Evolutionary conservation across 2,113 vertebrate species (phyloP).

Genomic region (Amphiprion percula): DNA sequence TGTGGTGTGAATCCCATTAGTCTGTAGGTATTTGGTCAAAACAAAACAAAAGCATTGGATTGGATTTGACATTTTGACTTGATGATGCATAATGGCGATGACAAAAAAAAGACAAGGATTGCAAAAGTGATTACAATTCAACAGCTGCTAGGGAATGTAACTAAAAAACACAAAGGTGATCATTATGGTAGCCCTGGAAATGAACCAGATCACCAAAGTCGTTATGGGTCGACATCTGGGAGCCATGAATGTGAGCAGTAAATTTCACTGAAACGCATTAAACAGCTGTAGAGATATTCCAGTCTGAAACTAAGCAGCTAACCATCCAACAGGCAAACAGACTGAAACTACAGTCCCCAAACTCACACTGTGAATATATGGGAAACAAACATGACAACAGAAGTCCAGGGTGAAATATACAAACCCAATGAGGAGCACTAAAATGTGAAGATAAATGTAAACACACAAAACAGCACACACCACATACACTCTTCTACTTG

Average conservation of each 20-base stretch:
- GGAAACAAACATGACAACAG: not conserved
- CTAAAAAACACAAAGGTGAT: not conserved
- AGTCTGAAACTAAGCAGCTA: not conserved
- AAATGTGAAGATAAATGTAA: constrained; percentile 1
- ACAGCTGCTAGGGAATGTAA: not conserved
- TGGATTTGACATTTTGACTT: not conserved
- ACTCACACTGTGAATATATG: not conserved
- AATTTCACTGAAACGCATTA: not conserved
- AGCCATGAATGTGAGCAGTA: not conserved
- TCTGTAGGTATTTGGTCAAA: too few relatives aligned
- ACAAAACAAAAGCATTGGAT: too few relatives aligned
- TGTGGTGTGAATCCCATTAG: not conserved
- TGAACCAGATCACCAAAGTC: not conserved
- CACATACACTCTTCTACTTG: not conserved
- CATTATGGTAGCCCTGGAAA: not conserved
- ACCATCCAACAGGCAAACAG: not conserved
- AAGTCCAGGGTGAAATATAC: too few relatives aligned
- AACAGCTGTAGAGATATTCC: not conserved
- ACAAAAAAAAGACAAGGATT: not conserved
- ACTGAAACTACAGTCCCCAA: not conserved
- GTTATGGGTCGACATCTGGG: not conserved
- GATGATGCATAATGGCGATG: not conserved
- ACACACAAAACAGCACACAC: not conserved
- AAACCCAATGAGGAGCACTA: too few relatives aligned
- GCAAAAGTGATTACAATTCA: not conserved